Percentiles rank a stretch among this genome's conserved stretches.
These are phyloP conservation scores for Grammomys dolichurus DNA, from an alignment of 2,113 vertebrate species.

Conservation along the genomic window DNA sequence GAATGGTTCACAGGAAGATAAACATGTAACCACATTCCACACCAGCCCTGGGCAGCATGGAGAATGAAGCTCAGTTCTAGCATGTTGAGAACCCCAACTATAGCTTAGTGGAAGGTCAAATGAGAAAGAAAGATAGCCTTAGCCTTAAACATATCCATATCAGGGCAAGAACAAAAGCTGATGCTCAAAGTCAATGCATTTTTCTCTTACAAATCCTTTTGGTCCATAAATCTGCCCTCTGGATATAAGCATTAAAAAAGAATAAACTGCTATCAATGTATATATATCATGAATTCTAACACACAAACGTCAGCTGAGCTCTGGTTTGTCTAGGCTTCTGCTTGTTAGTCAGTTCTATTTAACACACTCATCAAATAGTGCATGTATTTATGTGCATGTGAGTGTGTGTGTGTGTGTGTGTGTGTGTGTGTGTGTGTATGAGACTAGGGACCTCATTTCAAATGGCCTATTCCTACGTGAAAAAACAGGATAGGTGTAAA, in stretches of 20 bases:
- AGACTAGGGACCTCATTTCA: neutral
- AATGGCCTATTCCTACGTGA: neutral
- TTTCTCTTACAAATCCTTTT: conserved; percentile 5
- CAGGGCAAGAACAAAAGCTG: neutral
- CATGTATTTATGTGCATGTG: neutral
- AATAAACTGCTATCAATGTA: neutral
- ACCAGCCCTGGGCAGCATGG: neutral
- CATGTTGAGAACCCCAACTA: neutral
- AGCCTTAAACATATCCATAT: neutral
- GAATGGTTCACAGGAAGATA: neutral
- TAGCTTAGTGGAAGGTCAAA: neutral
- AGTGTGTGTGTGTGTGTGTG: neutral
- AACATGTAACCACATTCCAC: neutral
- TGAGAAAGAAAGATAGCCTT: neutral
- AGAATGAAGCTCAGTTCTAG: neutral
- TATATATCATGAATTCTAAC: neutral
- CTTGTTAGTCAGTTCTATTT: neutral
- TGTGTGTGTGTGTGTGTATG: neutral
- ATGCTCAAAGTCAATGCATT: neutral
- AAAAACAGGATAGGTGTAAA: conserved; percentile 6
- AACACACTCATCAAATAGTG: neutral
- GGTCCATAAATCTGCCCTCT: conserved; percentile 1
- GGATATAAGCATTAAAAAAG: neutral
- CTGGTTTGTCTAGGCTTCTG: neutral
- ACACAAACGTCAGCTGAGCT: neutral